phyloP scores from a whole-genome alignment of 2,888 invertebrate species.

The Bombylius major region DNA sequence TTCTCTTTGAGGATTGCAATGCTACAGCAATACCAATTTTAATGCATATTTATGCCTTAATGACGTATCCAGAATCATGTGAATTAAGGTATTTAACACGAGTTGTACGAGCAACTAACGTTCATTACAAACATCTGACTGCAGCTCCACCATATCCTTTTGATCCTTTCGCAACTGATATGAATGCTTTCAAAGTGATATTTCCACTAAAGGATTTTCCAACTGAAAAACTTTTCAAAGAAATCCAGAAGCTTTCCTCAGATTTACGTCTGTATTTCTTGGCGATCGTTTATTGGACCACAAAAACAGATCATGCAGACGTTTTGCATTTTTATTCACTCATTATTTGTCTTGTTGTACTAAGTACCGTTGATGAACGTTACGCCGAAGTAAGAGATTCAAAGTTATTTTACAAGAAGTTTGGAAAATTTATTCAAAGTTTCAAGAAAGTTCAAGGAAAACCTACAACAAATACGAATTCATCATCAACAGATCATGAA shows the following conservation, averaged over 20 bases:
- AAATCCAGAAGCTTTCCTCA: constrained; percentile 22
- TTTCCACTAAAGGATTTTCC: constrained; percentile 20
- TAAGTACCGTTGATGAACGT: constrained; percentile 29
- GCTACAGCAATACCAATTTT: constrained; percentile 48
- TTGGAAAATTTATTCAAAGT: constrained; percentile 26
- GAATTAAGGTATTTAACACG: constrained; percentile 31
- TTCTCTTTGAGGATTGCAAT: constrained; percentile 45
- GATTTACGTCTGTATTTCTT: constrained; percentile 29
- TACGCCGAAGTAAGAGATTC: constrained; percentile 29
- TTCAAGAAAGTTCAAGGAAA: constrained; percentile 15
- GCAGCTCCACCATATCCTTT: neutral
- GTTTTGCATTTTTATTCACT: constrained; percentile 27
- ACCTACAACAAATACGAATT: neutral
- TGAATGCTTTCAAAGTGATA: constrained; percentile 20
- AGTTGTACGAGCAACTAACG: constrained; percentile 27
- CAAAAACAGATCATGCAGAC: constrained; percentile 26
- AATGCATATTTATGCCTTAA: constrained; percentile 41
- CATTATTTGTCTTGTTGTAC: constrained; percentile 26
- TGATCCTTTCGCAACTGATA: constrained; percentile 17
- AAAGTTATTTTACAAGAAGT: constrained; percentile 26
- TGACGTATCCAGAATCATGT: constrained; percentile 25
- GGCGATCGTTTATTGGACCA: constrained; percentile 31
- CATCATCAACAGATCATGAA: neutral
- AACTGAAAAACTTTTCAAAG: constrained; percentile 20
- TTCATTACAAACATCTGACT: constrained; percentile 10